Base-by-base conservation (phyloP, 2,797 vertebrate species). In the Monodelphis domestica region DNA sequence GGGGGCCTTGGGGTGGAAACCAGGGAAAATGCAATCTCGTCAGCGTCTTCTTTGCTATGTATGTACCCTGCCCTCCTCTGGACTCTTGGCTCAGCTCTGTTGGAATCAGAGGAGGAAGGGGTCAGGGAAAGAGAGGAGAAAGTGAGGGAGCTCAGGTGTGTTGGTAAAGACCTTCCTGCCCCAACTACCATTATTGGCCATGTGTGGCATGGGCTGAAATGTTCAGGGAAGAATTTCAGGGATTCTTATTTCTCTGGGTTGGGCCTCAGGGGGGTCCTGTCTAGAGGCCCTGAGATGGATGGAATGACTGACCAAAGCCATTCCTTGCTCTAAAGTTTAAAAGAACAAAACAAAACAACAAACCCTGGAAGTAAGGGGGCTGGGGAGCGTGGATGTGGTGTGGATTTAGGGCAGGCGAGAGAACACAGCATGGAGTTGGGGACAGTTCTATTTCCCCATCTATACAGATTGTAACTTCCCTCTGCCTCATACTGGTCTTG, bases 241-340 rank as follows among this genome's bases (percentile, higher is more conserved):
- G 2, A 38, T 52, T 90, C 55, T 63, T 52, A n/a, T 52, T 2
- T 17, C 78, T 52, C 56, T 29, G 50, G 28, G 55, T 78, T 45
- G 53, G 26, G 45, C 0, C 45, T 91, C 90, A 56, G 53, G 5
- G 53, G 45, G 84, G 52, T 84, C 89, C 54, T 92, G 30, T 1
- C 55, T 33, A 29, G 89, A 95, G 89, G 91, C n/a, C 51, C 54
- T 90, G 90, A 63, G 95, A 56, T 70, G 53, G 87, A 54, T 28
- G 90, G 38, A 63, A 95, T 53, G 52, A 84, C 29, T 57, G 90
- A 12, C 7, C 29, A 84, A 26, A 38, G 38, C 17, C 70, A 4
- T 90, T 93, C 91, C 54, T n/a, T 0, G 90, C 88, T 91, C 88
- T 93, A 87, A 70, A 91, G 93, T 96, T 94, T 63, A 70, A 55